Evolutionary conservation across 2,888 invertebrate species (phyloP).

Genomic region (Rhorus exstirpatorius): DNA sequence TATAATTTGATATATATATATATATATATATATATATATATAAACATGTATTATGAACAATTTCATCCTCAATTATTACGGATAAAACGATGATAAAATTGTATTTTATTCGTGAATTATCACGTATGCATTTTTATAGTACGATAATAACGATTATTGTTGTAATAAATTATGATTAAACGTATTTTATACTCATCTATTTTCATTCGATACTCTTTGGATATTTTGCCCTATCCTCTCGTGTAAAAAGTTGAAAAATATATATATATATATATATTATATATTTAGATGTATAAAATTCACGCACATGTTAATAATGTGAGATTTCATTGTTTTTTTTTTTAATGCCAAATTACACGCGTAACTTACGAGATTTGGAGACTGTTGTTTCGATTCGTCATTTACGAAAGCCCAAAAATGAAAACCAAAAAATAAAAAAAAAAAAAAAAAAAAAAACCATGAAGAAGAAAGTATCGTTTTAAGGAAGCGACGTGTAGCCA

Average conservation of each 20-base stretch:
- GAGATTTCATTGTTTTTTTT: constrained; percentile 31
- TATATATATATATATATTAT: too few species aligned
- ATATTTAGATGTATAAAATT: too few species aligned
- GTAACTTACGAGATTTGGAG: constrained; percentile 21
- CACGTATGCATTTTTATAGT: constrained; percentile 3
- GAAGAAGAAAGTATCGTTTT: constrained; percentile 37
- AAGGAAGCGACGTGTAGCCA: constrained; percentile 61
- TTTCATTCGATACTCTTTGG: not conserved
- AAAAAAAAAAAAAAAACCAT: constrained; percentile 26
- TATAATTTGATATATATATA: not conserved
- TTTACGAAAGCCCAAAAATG: constrained; percentile 35
- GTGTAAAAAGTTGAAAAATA: not conserved
- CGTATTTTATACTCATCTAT: constrained; percentile 6
- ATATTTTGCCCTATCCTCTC: constrained; percentile 7
- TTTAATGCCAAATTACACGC: constrained; percentile 18
- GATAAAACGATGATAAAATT: not conserved
- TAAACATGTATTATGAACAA: not conserved
- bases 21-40: not conserved
- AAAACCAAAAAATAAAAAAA: not conserved
- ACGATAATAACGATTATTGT: constrained; percentile 9
- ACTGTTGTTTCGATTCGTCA: constrained; percentile 45
- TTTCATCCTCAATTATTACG: constrained; percentile 3
- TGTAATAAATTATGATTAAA: too few species aligned
- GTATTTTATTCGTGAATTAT: not conserved
- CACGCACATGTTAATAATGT: constrained; percentile 49